These are phyloP conservation scores for Oasisia sp. DNA, from an alignment of 2,888 invertebrate species.

Conservation along the genomic window DNA sequence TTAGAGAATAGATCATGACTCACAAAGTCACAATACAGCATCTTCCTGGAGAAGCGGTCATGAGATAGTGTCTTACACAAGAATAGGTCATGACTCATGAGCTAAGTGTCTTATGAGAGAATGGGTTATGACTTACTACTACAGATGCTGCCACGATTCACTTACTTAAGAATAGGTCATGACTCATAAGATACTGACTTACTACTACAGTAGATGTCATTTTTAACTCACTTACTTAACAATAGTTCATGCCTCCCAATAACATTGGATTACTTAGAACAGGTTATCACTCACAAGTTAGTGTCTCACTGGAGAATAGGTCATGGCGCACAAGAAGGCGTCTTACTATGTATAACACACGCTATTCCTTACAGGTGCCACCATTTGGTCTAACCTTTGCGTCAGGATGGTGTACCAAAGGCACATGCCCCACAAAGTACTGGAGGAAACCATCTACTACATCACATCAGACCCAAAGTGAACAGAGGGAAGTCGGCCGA, in stretches of 20 bases:
- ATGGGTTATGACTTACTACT: not conserved
- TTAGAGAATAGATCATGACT: not conserved
- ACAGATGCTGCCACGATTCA: too few species aligned
- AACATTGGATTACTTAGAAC: too few species aligned
- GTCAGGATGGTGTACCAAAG: not conserved
- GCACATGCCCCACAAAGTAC: not conserved
- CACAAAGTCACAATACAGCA: too few species aligned
- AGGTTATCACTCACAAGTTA: not conserved
- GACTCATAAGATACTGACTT: not conserved
- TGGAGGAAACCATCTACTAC: not conserved
- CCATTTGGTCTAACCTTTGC: not conserved
- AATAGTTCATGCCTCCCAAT: not conserved
- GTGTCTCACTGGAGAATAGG: not conserved
- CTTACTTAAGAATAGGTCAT: not conserved
- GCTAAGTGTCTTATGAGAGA: not conserved
- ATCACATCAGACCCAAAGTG: not conserved
- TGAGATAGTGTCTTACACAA: not conserved
- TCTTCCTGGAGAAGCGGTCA: too few species aligned
- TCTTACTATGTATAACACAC: not conserved
- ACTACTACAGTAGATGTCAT: not conserved
- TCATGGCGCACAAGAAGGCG: not conserved
- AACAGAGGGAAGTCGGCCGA: not conserved
- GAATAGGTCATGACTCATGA: not conserved
- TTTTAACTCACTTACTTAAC: not conserved
- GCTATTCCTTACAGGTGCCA: not conserved